These are phyloP conservation scores for Encarsia formosa DNA, from an alignment of 2,888 invertebrate genomes.

Conservation along the genomic window DNA sequence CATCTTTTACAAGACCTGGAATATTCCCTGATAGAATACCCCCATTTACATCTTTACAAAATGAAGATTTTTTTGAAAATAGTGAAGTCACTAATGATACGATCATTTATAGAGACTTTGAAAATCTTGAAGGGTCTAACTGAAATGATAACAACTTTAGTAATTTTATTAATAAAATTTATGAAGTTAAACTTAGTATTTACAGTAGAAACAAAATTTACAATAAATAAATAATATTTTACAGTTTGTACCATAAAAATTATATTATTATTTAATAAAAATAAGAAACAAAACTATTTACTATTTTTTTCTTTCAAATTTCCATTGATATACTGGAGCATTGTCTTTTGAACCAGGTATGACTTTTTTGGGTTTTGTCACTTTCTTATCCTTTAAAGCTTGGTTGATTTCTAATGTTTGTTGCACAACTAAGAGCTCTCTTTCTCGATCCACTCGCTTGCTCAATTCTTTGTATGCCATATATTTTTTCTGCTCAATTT, in stretches of 20 bases:
- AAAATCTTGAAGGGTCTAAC: not conserved
- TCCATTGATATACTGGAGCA: constrained; percentile 76
- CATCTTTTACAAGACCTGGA: constrained; percentile 16
- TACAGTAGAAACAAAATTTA: constrained; percentile 9
- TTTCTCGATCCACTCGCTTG: constrained; percentile 73
- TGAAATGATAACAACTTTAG: not conserved
- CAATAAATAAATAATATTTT: constrained; percentile 2
- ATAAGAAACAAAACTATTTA: not conserved
- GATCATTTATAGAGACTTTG: not conserved
- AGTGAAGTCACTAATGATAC: not conserved
- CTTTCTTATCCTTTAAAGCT: constrained; percentile 62
- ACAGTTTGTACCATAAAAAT: constrained; percentile 3
- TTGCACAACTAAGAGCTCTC: constrained; percentile 69
- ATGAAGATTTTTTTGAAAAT: not conserved
- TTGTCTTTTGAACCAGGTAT: constrained; percentile 61
- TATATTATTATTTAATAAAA: constrained; percentile 26
- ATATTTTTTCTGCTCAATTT: constrained; percentile 59
- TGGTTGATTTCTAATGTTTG: constrained; percentile 74
- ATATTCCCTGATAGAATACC: constrained; percentile 30
- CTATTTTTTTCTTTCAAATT: constrained; percentile 75
- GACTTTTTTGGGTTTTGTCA: constrained; percentile 62
- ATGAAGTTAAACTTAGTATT: constrained; percentile 15
- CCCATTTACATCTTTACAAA: constrained; percentile 18
- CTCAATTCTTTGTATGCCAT: constrained; percentile 69
- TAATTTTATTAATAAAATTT: not conserved